These are phyloP conservation scores for Falco berigora DNA, from an alignment of 2,797 vertebrate species.

Conservation along the genomic window DNA sequence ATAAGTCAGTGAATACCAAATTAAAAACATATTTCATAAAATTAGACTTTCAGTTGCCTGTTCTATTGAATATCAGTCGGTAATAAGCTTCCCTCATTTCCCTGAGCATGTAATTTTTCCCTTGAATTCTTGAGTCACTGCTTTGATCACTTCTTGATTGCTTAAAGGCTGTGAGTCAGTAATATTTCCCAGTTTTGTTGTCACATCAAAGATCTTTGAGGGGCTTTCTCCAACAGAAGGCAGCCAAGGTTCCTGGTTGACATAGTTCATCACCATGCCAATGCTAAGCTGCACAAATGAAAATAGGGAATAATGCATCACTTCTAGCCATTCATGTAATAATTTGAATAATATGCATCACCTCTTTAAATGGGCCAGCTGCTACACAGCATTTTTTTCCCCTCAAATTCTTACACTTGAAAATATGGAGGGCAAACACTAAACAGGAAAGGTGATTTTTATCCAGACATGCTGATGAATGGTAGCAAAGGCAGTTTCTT, in stretches of 20 bases:
- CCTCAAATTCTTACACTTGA: slow-evolving; percentile 1
- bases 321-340: slow-evolving; percentile 37
- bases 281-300: slow-evolving; percentile 19
- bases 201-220: slow-evolving; percentile 59
- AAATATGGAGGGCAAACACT: slow-evolving; percentile 11
- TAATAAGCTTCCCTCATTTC: slow-evolving; percentile 45
- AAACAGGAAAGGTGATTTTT: neutral
- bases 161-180: slow-evolving; percentile 56
- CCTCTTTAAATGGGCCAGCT: slow-evolving; percentile 30
- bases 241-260: slow-evolving; percentile 40
- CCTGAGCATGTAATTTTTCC: slow-evolving; percentile 51
- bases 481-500: neutral
- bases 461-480: neutral
- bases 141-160: slow-evolving; percentile 56
- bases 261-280: slow-evolving; percentile 36
- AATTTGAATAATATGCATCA: slow-evolving; percentile 51
- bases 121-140: slow-evolving; percentile 57
- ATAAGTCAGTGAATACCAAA: slow-evolving; percentile 26
- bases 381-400: neutral
- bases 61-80: slow-evolving; percentile 31
- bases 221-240: slow-evolving; percentile 36
- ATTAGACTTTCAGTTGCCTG: slow-evolving; percentile 10
- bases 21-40: slow-evolving; percentile 55
- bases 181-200: slow-evolving; percentile 31
- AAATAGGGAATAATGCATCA: slow-evolving; percentile 37